phyloP scores from a whole-genome alignment of 2,113 vertebrate genomes.

The Phycodurus eques region DNA sequence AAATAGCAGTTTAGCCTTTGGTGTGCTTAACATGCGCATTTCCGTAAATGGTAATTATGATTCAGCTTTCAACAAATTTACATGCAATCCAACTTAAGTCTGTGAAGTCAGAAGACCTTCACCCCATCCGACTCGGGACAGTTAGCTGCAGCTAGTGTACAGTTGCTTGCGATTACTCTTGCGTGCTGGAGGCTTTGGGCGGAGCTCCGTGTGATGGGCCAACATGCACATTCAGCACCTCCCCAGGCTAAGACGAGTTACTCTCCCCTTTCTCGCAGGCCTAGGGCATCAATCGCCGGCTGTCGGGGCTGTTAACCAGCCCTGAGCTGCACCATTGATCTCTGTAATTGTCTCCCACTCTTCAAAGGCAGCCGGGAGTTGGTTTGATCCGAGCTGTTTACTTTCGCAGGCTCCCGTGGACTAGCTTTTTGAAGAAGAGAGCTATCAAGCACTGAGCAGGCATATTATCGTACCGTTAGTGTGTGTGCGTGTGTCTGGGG shows the following conservation, averaged over 20 bases:
- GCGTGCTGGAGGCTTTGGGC: constrained; percentile 1
- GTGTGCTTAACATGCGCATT: too few relatives aligned
- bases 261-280: neutral
- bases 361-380: constrained; percentile 68
- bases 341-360: constrained; percentile 67
- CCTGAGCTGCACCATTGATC: constrained; percentile 69
- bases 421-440: constrained; percentile 57
- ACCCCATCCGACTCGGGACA: neutral
- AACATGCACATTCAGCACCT: constrained; percentile 27
- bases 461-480: constrained; percentile 58
- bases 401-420: constrained; percentile 59
- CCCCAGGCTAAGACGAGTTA: neutral
- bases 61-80: too few relatives aligned
- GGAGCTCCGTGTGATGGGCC: constrained; percentile 2
- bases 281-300: constrained; percentile 60
- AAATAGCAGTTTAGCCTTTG: too few relatives aligned
- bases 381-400: constrained; percentile 72
- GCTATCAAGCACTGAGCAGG: constrained; percentile 65
- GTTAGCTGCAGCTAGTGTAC: neutral
- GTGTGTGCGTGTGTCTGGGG: constrained; percentile 25
- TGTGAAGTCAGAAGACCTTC: neutral
- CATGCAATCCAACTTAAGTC: neutral
- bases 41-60: too few relatives aligned
- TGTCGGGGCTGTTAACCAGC: constrained; percentile 68
- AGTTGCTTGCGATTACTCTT: neutral